These are phyloP conservation scores for Zophobas atratus DNA, from an alignment of 1,140 invertebrate genomes.

Conservation along the genomic window DNA sequence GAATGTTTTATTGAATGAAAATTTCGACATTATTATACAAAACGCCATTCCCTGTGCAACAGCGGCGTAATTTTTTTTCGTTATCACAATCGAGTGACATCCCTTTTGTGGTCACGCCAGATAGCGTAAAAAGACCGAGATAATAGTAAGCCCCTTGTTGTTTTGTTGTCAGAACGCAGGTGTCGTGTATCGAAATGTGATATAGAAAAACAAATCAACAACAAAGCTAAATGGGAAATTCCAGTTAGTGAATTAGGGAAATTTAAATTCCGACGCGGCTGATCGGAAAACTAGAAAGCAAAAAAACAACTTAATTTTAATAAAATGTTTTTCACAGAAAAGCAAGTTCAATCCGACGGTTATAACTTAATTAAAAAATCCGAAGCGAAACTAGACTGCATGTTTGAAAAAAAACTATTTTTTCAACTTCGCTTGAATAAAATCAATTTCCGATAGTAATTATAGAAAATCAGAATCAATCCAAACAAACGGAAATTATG, in stretches of 20 bases:
- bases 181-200: conserved; percentile 15
- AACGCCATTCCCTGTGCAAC: not conserved
- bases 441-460: too few species aligned
- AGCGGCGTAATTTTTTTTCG: conserved; percentile 19
- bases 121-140: conserved; percentile 13
- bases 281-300: too few species aligned
- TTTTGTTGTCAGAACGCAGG: conserved; percentile 21
- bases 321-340: too few species aligned
- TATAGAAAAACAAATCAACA: conserved; percentile 6
- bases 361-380: too few species aligned
- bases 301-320: too few species aligned
- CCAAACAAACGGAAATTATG: too few species aligned
- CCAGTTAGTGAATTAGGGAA: conserved; percentile 1
- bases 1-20: conserved; percentile 1
- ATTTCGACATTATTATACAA: not conserved
- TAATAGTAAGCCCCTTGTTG: conserved; percentile 30
- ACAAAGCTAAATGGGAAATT: conserved; percentile 15
- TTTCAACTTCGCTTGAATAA: too few species aligned
- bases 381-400: too few species aligned
- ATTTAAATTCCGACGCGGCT: not conserved
- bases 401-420: too few species aligned
- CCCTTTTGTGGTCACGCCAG: conserved; percentile 31
- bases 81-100: conserved; percentile 29
- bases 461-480: too few species aligned
- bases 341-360: too few species aligned